Conservation (phyloP, 1,140 invertebrate genomes). For the Psix sp. region DNA sequence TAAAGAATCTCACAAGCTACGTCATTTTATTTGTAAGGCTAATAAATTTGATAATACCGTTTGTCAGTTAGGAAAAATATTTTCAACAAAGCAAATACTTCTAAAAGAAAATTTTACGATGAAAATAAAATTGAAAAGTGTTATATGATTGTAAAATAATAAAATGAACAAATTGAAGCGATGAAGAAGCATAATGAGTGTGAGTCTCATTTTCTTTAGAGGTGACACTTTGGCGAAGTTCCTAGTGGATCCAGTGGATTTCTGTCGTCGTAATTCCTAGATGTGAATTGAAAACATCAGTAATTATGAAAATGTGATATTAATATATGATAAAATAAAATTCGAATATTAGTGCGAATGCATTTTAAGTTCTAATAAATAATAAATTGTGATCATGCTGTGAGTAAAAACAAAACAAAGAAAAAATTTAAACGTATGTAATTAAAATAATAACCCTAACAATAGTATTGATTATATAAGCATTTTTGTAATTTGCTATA, state of each 20-base stretch:
- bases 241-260: conserved; percentile 41
- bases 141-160: too few species aligned
- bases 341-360: too few species aligned
- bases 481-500: neutral
- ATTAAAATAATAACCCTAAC: neutral
- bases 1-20: too few species aligned
- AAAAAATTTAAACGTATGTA: neutral
- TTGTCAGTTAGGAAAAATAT: too few species aligned
- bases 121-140: too few species aligned
- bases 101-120: too few species aligned
- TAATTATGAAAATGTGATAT: conserved; percentile 33
- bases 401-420: too few species aligned
- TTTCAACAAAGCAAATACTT: too few species aligned
- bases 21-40: too few species aligned
- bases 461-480: neutral
- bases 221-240: conserved; percentile 65
- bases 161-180: too few species aligned
- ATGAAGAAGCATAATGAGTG: conserved; percentile 10
- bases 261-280: conserved; percentile 65
- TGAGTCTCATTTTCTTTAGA: conserved; percentile 62
- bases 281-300: conserved; percentile 62
- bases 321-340: conserved; percentile 11
- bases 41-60: too few species aligned
- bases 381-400: neutral
- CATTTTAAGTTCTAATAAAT: conserved; percentile 16